Base-by-base conservation (phyloP, 2,797 vertebrate genomes). In the Agapornis canus region DNA sequence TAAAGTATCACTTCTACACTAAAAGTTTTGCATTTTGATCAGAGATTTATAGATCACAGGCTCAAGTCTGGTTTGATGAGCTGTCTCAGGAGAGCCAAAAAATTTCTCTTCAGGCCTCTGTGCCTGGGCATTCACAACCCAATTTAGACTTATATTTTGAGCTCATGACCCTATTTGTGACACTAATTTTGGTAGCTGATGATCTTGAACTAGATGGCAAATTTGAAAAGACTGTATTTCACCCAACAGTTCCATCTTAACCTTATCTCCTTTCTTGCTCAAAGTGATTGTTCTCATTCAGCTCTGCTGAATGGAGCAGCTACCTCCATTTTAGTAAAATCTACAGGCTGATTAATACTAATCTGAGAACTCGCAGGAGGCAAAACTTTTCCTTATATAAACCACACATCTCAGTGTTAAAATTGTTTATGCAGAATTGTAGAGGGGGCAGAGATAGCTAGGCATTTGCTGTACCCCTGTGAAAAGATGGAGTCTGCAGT, bases 131-230 rank as follows among this genome's bases (percentile, higher is more conserved):
- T 18, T 29, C 15, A 83, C 37, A 95, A 51, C 6, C 6, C 32
- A 73, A 90, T 86, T 95, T 93, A 75, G 54, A 90, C 90, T 86
- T 76, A 90, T 92, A 94, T 84, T 92, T 66, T 1, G 2, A 90
- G 77, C 43, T 82, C 52, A 51, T 63, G 54, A 89, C 70, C 81
- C 47, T 82, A 61, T 82, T 92, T 92, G 84, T 83, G 87, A 60
- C 57, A 91, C 40, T 89, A 75, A 77, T 91, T 87, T 92, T 11
- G 61, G 68, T 29, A 89, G 45, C 29, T 89, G 84, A 89, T 81
- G 81, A 82, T 90, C 77, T 95, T 76, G 70, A 96, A 76, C 54
- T 79, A 51, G 66, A 89, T 10, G 20, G n/a, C 29, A 90, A 72
- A 89, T 84, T 92, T 82, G 63, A 87, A 93, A 89, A 92, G 42